Evolutionary conservation across 1,140 invertebrate species (phyloP), one percentile per base, ranked within the genome.

Genomic region (Tetramorium alpestre): DNA sequence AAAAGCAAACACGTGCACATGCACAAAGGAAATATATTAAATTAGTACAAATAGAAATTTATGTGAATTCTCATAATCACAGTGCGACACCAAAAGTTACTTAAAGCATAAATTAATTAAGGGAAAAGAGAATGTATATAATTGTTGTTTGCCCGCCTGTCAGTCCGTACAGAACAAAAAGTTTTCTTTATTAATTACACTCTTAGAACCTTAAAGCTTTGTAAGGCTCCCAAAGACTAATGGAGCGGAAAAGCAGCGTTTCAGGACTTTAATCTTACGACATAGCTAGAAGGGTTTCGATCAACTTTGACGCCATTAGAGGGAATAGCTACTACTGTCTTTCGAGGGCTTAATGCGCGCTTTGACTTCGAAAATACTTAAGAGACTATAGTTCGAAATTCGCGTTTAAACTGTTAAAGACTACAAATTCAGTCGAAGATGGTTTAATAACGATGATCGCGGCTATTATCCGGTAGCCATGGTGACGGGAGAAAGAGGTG

Each of bases 281-380:
- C 28, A 38, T 3, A 62, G 44, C 28, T 56, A 11, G 49, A 25
- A 47, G 41, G 70, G 11, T 76, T 38, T 47, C 70, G 81, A 65
- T 62, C 58, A 60, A 62, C 70, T 76, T 75, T 64, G 81, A 75
- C 70, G 70, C 28, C 44, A 76, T 85, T 75, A 75, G n/a, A n/a
- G 41, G n/a, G 25, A 84, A 84, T 69, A 70, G n/a, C 44, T 62
- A n/a, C 33, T 80, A 80, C 28, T 80, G 64, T 54, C 64, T 69
- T 70, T 54, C 33, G 77, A 44, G 22, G 47, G 64, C 18, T 70
- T 70, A 81, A 81, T 51, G 33, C 18, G 49, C 65, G 8, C 64
- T 56, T 70, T 81, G 78, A 44, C 16, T 81, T 41, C 49, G 5
- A 10, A 41, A 28, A 47, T 8, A 13, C 5, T 8, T 54, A 69